phyloP scores from a whole-genome alignment of 2,888 invertebrate species.

The Apotomis capreana region DNA sequence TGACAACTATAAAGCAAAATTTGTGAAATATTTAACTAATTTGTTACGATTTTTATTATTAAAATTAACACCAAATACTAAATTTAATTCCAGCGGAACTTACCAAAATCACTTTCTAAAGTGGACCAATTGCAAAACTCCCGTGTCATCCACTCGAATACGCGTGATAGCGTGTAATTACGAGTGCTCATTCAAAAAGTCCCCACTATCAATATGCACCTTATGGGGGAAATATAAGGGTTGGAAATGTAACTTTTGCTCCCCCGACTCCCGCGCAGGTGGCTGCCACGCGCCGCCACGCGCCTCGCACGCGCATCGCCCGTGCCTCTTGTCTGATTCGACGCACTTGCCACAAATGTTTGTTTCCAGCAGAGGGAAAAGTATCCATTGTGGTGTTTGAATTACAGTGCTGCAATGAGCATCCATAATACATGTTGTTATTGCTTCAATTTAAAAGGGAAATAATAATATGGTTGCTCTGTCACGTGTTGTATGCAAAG shows the following conservation, averaged over 20 bases:
- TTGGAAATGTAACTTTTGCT: neutral
- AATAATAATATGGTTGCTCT: slow-evolving; percentile 18
- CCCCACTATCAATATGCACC: neutral
- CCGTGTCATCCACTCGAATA: slow-evolving; percentile 13
- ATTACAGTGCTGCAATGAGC: slow-evolving; percentile 57
- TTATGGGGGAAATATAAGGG: slow-evolving; percentile 1
- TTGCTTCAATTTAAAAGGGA: slow-evolving; percentile 48
- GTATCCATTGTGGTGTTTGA: slow-evolving; percentile 58
- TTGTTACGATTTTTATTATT: too few relatives aligned
- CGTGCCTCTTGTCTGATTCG: slow-evolving; percentile 59
- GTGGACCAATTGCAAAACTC: slow-evolving; percentile 15
- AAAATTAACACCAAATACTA: neutral
- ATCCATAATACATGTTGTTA: slow-evolving; percentile 62
- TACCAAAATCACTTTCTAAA: neutral
- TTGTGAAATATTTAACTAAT: too few relatives aligned
- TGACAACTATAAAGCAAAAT: too few relatives aligned
- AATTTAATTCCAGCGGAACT: neutral
- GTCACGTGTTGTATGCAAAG: neutral
- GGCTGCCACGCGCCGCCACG: slow-evolving; percentile 61
- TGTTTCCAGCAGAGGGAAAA: slow-evolving; percentile 63
- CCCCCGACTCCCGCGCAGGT: slow-evolving; percentile 57
- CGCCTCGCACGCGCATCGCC: slow-evolving; percentile 48
- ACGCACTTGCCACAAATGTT: slow-evolving; percentile 75
- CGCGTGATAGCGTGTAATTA: slow-evolving; percentile 41
- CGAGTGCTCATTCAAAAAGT: slow-evolving; percentile 20